Base-by-base conservation (phyloP, 2,888 invertebrate genomes). In the Cecidostiba fungosa region DNA sequence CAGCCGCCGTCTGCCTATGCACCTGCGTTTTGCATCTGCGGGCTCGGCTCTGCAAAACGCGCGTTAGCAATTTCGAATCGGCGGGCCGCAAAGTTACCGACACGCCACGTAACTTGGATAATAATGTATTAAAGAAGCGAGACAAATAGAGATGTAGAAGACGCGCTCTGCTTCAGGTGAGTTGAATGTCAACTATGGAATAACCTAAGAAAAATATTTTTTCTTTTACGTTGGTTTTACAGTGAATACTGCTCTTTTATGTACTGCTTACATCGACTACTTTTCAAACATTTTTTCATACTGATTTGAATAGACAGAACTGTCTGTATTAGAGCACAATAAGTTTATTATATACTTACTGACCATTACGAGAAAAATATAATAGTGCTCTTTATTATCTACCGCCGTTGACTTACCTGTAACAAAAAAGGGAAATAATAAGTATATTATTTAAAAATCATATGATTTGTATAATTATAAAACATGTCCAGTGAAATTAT, bases 91-190 rank as follows among this genome's bases (percentile, higher is more conserved):
- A 70, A 70, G 14, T 4, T 19, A 69, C 73, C 12, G 79, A 50
- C 43, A 72, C 76, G 59, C 76, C 32, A 29, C 62, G 62, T 85
- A 77, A 77, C 69, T 85, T 23, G 76, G 62, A 81, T 77, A 85
- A 85, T 77, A 29, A 77, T 72, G 59, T 62, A 78, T 78, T 47
- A 73, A 29, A 39, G 47, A 12, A 66, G 50, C 69, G 70, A 83
- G 74, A 80, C 36, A 54, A 14, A 43, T 50, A 32, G 32, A 32
- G 73, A 66, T 47, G 50, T n/a, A 23, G 0, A 5, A n/a, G 32
- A 3, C 70, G 2, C 70, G 32, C 70, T 32, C 69, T 70, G 70
- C 70, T 36, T 36, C n/a, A n/a, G 39, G 36, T 10, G 23, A 72
- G 19, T 39, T 23, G n/a, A 72, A 19, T n/a, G 72, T 72, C 43